Evolutionary conservation across 1,140 invertebrate species (phyloP).

Genomic region (Streblospio benedicti): DNA sequence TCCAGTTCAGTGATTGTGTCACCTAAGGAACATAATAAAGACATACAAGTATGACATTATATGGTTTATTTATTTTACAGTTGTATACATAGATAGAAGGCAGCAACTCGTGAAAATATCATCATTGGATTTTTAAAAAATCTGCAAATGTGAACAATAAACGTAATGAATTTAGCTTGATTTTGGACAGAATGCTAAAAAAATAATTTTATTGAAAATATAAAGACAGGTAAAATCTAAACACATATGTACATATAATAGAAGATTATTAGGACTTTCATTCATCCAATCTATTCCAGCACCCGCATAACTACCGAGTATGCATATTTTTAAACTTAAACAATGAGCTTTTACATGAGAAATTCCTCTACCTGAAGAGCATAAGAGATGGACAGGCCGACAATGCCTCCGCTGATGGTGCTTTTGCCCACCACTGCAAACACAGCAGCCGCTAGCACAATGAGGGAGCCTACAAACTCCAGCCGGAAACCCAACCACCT

Average conservation of each 20-base stretch:
- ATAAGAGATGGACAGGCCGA: conserved; percentile 92
- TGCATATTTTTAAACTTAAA: conserved; percentile 13
- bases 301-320: conserved; percentile 43
- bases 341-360: background rate
- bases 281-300: conserved; percentile 49
- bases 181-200: no score
- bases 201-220: no score
- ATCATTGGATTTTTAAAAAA: no score
- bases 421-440: conserved; percentile 44
- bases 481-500: conserved; percentile 83
- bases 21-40: no score
- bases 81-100: no score
- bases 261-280: conserved; percentile 34
- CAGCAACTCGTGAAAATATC: no score
- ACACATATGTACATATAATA: background rate
- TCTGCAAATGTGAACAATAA: background rate
- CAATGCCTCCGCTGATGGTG: conserved; percentile 53
- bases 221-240: background rate
- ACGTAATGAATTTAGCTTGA: no score
- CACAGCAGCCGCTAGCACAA: conserved; percentile 51
- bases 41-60: no score
- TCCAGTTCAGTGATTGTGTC: conserved; percentile 89
- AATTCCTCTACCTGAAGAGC: conserved; percentile 52
- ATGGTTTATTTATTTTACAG: no score
- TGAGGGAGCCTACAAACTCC: conserved; percentile 62